phyloP scores from a whole-genome alignment of 2,797 vertebrate genomes.

The Brachyrhaphis roseni region DNA sequence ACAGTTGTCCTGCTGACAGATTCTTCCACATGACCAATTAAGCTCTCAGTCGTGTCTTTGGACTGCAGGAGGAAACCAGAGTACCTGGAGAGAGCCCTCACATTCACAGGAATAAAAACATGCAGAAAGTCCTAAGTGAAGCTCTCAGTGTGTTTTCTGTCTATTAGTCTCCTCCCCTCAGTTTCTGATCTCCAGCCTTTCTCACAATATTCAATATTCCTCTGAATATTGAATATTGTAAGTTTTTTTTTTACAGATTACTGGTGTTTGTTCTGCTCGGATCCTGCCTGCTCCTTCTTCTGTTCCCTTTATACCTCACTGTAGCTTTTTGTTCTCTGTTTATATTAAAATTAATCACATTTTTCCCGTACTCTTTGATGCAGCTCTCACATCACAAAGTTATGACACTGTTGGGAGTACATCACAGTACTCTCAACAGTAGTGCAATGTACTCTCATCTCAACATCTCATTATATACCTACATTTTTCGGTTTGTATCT shows the following conservation, averaged over 20 bases:
- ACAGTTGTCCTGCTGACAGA: background rate
- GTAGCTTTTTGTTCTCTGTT: background rate
- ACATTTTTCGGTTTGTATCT: constrained; percentile 12
- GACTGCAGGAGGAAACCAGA: background rate
- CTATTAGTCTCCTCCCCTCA: background rate
- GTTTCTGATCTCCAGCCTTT: background rate
- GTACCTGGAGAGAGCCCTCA: background rate
- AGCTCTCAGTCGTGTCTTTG: background rate
- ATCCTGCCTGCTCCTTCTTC: background rate
- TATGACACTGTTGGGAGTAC: background rate
- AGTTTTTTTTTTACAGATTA: background rate
- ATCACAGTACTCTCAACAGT: too few species aligned
- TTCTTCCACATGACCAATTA: background rate
- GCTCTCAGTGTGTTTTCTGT: background rate
- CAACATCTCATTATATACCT: background rate
- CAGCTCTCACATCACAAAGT: background rate
- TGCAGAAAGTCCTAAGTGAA: background rate
- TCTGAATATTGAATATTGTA: too few species aligned
- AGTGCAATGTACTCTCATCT: too few species aligned
- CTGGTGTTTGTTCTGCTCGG: background rate
- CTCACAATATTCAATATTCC: background rate
- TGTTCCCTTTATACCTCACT: background rate
- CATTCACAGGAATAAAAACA: background rate
- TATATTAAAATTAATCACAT: background rate
- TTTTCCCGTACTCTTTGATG: background rate